phyloP scores from a whole-genome alignment of 2,888 invertebrate genomes.

The Operophtera brumata region DNA sequence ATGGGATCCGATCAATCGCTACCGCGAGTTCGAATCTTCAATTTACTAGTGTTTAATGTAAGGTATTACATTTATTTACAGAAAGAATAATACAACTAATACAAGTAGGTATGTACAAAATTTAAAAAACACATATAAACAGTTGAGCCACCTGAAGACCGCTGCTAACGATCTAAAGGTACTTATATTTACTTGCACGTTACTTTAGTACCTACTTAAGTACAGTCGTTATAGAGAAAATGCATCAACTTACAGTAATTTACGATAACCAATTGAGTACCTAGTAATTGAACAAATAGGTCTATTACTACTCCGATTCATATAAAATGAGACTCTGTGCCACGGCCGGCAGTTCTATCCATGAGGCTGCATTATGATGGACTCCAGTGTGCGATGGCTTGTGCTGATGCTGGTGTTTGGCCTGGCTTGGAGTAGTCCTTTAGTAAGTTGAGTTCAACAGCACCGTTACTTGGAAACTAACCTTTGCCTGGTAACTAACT shows the following conservation, averaged over 20 bases:
- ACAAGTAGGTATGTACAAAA: no score
- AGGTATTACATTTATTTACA: no score
- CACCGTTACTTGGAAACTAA: no score
- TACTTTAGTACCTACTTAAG: not conserved
- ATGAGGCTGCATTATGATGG: slow-evolving; percentile 12
- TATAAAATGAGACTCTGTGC: not conserved
- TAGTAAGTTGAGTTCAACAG: slow-evolving; percentile 28
- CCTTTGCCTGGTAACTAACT: no score
- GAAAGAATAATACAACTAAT: no score
- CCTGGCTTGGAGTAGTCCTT: slow-evolving; percentile 25
- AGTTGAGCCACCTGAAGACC: no score
- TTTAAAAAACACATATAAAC: no score
- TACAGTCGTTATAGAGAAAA: not conserved
- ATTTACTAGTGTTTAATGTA: no score
- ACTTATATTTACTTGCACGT: not conserved
- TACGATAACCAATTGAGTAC: not conserved
- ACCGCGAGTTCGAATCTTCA: no score
- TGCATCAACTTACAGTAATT: not conserved
- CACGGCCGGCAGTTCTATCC: not conserved
- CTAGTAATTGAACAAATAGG: slow-evolving; percentile 9
- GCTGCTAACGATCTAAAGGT: no score
- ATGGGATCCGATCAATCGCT: no score
- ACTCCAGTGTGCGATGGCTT: slow-evolving; percentile 21
- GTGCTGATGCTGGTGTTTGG: slow-evolving; percentile 30
- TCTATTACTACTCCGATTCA: slow-evolving; percentile 1